Evolutionary conservation across 2,797 vertebrate species (phyloP), one percentile per base, ranked within the genome.

Genomic region (Poeciliopsis turneri): DNA sequence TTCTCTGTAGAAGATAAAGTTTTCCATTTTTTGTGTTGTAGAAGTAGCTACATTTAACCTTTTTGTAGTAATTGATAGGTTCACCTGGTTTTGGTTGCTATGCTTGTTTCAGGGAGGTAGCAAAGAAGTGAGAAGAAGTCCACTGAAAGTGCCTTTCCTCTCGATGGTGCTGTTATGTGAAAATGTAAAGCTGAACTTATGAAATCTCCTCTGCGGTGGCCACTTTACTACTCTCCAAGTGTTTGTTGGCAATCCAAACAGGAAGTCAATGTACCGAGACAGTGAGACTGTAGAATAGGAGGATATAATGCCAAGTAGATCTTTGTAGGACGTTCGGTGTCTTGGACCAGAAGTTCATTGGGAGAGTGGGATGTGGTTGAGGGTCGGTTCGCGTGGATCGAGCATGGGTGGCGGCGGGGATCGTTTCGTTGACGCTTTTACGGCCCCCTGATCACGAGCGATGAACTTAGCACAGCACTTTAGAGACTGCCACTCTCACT

Each of bases 61-160:
- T 79, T 61, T 33, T 33, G 13, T 25, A 78, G 79, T 75, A 41
- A 51, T 85, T 45, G 5, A 74, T 90, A 68, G 72, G 57, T 73
- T 46, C 77, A 66, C 39, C 79, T 28, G 77, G 68, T 8, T 82
- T 86, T 82, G 74, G 68, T 84, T 82, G 77, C 51, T 78, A 72
- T 76, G 28, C 89, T 90, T 86, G 72, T 81, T 72, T 66, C 88
- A 84, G 84, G 81, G 84, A 87, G 81, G 86, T 91, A 93, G 88
- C 82, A 95, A 91, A 77, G 76, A 81, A 89, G 85, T 73, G 85
- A 91, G 84, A 86, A 45, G 43, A 88, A 94, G 96, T 96, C 96
- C 93, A 96, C 96, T 96, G 97, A 96, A 98, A 98, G 97, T 99
- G 98, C 98, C 98, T 99, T 99, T 98, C 96, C 94, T 97, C 96